Evolutionary conservation across 1,140 invertebrate species (phyloP).

Genomic region (Panonychus citri): DNA sequence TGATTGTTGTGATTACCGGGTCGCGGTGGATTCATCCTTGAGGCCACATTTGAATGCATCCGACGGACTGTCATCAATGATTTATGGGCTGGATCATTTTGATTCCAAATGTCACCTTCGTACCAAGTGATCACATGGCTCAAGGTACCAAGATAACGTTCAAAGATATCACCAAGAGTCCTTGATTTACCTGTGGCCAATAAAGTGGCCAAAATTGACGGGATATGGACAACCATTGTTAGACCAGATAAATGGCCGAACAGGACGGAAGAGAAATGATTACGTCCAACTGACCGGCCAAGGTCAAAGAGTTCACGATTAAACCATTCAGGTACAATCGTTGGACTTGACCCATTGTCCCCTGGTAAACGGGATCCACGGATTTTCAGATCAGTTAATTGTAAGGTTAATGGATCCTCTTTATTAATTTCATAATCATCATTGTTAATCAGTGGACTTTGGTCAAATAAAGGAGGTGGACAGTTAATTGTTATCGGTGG

Average conservation of each 20-base stretch:
- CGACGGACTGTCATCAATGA: constrained; percentile 19
- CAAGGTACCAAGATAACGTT: constrained; percentile 45
- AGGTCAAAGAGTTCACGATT: not conserved
- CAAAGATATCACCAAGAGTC: constrained; percentile 35
- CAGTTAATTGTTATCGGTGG: too few species aligned
- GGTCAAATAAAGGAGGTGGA: too few species aligned
- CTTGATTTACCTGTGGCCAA: constrained; percentile 26
- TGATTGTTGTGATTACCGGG: constrained; percentile 23
- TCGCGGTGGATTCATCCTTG: not conserved
- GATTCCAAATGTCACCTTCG: constrained; percentile 31
- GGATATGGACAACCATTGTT: constrained; percentile 14
- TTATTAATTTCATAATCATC: too few species aligned
- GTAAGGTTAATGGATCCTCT: too few species aligned
- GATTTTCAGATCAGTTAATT: too few species aligned
- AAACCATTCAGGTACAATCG: not conserved
- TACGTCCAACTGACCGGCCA: not conserved
- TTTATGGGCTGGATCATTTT: constrained; percentile 22
- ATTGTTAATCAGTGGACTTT: too few species aligned
- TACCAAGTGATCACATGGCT: constrained; percentile 52
- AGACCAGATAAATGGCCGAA: constrained; percentile 14
- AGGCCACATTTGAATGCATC: not conserved
- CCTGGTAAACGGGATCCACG: not conserved
- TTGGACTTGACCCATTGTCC: not conserved
- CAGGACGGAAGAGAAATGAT: constrained; percentile 14
- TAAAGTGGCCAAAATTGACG: constrained; percentile 16